Evolutionary conservation across 2,113 vertebrate species (phyloP).

Genomic region (Embiotoca jacksoni): DNA sequence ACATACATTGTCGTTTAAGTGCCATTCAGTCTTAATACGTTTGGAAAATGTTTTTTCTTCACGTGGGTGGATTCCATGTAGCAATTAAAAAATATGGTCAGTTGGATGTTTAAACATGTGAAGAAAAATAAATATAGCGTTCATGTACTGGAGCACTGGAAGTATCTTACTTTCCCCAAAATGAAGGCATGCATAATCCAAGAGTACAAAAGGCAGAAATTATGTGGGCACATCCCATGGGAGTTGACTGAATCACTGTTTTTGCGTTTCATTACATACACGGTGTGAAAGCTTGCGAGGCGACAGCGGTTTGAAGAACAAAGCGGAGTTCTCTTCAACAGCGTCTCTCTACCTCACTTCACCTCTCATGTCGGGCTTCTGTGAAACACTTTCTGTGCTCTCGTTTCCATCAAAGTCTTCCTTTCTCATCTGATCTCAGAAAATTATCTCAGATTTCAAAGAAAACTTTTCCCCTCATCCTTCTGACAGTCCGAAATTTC

Average conservation of each 20-base stretch:
- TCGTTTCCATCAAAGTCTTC: conserved; percentile 12
- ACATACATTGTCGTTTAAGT: no score
- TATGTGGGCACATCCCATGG: not conserved
- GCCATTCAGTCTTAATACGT: no score
- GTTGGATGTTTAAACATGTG: no score
- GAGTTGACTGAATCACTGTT: conserved; percentile 18
- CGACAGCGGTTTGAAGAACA: not conserved
- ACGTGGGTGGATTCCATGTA: no score
- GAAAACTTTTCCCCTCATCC: not conserved
- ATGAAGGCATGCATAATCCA: not conserved
- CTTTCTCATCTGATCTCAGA: conserved; percentile 7
- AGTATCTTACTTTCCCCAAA: not conserved
- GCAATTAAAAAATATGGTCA: no score
- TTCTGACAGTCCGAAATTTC: conserved; percentile 1
- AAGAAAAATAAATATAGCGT: no score
- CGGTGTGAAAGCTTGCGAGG: conserved; percentile 7
- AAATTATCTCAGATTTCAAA: conserved; percentile 15
- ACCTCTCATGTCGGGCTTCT: not conserved
- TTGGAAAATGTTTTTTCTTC: no score
- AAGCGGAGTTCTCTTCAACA: not conserved
- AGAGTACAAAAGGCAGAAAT: conserved; percentile 16
- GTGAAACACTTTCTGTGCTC: not conserved
- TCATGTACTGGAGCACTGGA: no score
- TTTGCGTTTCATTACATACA: not conserved
- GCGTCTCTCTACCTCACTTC: not conserved